Evolutionary conservation across 2,888 invertebrate genomes (phyloP), one percentile per base, ranked within the genome.

Genomic region (Oeneis ivallda): DNA sequence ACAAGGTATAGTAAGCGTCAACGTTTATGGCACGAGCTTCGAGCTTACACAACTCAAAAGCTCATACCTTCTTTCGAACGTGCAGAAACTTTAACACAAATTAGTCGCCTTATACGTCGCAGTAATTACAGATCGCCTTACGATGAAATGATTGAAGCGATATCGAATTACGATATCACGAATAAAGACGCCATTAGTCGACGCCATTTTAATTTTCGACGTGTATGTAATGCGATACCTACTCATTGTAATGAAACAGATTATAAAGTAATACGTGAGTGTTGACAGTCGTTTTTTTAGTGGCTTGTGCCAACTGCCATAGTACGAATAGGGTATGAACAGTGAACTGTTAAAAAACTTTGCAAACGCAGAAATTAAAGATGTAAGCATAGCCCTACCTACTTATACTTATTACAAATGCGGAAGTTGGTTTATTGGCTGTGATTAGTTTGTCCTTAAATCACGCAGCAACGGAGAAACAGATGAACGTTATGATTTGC

Each of bases 151-250:
- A 66, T 58, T 52, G 52, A 52, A 61, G 61, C 50, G 50, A 47
- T 58, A 66, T 62, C 37, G 52, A 66, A 66, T 66, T 58, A 62
- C 62, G 58, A 58, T 62, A 66, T 66, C 58, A n/a, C 32, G 66
- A 61, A 62, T 58, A 47, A 62, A 62, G 58, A 62, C 66, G 57
- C 41, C 52, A 62, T 66, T 66, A 66, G 26, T 47, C 37, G 19
- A 41, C 58, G 58, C 62, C 62, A 62, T 66, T 66, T 66, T 66
- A 66, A 66, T 66, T 62, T 66, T 66, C 52, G 45, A 58, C 57
- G 53, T 26, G 60, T 60, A n/a, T 19, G 52, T 61, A 52, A 60
- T 60, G 45, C 32, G 59, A 60, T 50, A 50, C 26, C 26, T 26
- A 26, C 19, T 50, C 15, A 2, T 26, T 10, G 39, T 60, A 50